These are phyloP conservation scores for Notechis scutatus DNA, from an alignment of 2,113 vertebrate genomes.

Conservation along the genomic window DNA sequence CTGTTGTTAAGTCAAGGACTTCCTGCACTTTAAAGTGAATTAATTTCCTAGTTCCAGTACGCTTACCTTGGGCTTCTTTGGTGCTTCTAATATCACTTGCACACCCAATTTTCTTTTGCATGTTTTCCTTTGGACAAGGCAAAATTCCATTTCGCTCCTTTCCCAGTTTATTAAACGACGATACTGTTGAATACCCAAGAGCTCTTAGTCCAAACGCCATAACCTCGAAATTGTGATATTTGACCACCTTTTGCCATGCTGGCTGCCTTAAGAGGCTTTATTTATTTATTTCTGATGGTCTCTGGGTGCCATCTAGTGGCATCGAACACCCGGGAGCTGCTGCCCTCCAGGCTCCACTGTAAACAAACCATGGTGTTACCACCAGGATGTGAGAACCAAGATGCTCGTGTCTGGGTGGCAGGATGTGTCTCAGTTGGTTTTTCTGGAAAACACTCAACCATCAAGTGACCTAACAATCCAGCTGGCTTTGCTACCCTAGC, in stretches of 20 bases:
- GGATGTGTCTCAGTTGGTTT: background rate
- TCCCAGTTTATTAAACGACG: background rate
- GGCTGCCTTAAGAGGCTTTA: background rate
- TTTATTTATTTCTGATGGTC: background rate
- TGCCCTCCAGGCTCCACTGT: background rate
- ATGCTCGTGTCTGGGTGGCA: background rate
- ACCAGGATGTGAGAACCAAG: background rate
- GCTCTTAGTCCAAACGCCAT: background rate
- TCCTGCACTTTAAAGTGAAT: background rate
- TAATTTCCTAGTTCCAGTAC: background rate
- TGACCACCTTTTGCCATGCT: background rate
- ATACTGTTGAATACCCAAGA: background rate
- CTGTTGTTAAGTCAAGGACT: background rate
- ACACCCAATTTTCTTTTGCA: background rate
- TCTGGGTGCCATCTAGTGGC: background rate
- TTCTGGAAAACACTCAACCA: background rate
- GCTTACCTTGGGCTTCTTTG: background rate
- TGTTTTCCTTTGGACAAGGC: background rate
- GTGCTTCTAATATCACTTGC: background rate
- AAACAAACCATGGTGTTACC: background rate
- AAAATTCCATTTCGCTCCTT: background rate
- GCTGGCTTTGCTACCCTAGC: accelerated
- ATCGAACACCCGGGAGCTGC: background rate
- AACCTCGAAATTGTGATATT: background rate
- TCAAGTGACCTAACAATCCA: background rate